Evolutionary conservation across 2,888 invertebrate species (phyloP).

Genomic region (Ophion obscuratus): DNA sequence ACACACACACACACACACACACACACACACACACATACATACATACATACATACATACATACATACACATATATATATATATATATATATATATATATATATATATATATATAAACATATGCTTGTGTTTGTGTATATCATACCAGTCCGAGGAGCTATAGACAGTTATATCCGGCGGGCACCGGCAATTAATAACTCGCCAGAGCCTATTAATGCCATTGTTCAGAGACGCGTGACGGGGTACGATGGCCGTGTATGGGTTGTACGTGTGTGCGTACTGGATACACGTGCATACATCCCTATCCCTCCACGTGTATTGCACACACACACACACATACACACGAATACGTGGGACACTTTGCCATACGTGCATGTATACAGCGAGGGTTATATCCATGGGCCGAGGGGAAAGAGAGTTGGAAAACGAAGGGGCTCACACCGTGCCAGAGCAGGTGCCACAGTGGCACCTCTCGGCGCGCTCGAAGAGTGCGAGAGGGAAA

Average conservation of each 20-base stretch:
- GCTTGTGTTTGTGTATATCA: background rate
- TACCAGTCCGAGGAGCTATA: conserved; percentile 76
- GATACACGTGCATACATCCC: conserved; percentile 44
- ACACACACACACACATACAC: background rate
- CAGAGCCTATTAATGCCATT: conserved; percentile 83
- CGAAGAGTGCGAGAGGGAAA: background rate
- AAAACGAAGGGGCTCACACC: conserved; percentile 66
- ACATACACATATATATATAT: too few relatives aligned
- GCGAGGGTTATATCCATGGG: conserved; percentile 32
- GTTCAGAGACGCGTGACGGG: conserved; percentile 84
- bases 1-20: too few relatives aligned
- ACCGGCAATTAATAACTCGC: conserved; percentile 83
- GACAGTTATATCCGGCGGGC: conserved; percentile 83
- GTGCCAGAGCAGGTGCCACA: conserved; percentile 79
- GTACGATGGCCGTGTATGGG: conserved; percentile 69
- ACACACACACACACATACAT: too few relatives aligned
- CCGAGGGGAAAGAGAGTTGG: conserved; percentile 13
- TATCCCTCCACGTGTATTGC: conserved; percentile 13
- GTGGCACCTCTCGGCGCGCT: conserved; percentile 68
- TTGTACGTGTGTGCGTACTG: conserved; percentile 38
- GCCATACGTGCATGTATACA: conserved; percentile 22
- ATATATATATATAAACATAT: conserved; percentile 1
- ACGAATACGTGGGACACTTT: conserved; percentile 25
- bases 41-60: too few relatives aligned
- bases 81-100: too few relatives aligned